These are phyloP conservation scores for Sebastes schlegelii DNA, from an alignment of 2,113 vertebrate species.

Conservation along the genomic window DNA sequence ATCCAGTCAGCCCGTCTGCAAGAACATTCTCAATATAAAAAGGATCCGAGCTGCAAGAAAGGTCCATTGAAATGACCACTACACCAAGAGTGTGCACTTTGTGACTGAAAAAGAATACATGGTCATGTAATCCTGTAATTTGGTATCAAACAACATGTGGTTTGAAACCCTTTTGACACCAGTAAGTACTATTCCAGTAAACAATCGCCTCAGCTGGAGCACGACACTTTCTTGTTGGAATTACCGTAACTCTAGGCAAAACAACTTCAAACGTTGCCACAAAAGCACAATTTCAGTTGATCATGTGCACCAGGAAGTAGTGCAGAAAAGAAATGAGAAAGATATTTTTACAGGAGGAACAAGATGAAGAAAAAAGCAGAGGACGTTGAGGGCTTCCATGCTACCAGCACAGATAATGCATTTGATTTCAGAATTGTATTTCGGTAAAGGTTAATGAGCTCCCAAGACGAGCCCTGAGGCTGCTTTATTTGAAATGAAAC, in stretches of 20 bases:
- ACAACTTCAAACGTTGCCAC: conserved; percentile 22
- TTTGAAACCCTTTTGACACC: conserved; percentile 16
- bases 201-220: conserved; percentile 12
- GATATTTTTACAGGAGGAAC: background rate
- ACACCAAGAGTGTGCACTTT: background rate
- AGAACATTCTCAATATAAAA: background rate
- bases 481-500: conserved; percentile 17
- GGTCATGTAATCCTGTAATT: conserved; percentile 15
- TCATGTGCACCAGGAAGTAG: conserved; percentile 2
- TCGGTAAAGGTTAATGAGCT: conserved; percentile 13
- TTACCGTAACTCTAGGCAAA: conserved; percentile 18
- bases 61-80: background rate
- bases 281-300: conserved; percentile 2
- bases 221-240: conserved; percentile 1
- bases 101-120: background rate
- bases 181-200: background rate
- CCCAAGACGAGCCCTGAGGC: background rate
- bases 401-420: conserved; percentile 2
- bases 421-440: background rate
- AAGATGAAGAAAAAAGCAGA: conserved; percentile 2
- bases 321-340: background rate
- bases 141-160: conserved; percentile 6
- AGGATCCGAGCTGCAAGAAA: background rate
- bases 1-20: background rate
- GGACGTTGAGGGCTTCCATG: background rate